These are phyloP conservation scores for Polyergus mexicanus DNA, from an alignment of 1,140 invertebrate species.

Conservation along the genomic window DNA sequence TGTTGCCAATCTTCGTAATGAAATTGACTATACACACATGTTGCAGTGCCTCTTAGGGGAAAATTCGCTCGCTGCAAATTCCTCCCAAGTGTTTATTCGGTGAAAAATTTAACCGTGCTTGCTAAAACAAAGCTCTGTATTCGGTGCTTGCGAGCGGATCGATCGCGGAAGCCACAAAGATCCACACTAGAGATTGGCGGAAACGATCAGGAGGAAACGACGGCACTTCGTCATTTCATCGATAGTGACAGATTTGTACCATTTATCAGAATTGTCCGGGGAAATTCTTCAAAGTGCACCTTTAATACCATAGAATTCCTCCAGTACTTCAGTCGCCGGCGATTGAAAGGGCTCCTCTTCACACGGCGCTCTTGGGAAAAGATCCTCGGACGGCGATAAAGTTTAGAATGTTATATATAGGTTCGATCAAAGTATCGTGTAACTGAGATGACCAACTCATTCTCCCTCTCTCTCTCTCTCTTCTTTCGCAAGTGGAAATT, in stretches of 20 bases:
- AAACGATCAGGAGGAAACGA: neutral
- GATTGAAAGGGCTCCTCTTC: constrained; percentile 10
- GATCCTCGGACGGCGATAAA: constrained; percentile 49
- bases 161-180: constrained; percentile 18
- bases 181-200: neutral
- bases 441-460: constrained; percentile 13
- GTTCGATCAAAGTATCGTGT: constrained; percentile 42
- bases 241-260: constrained; percentile 42
- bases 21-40: constrained; percentile 25
- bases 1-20: constrained; percentile 29
- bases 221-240: constrained; percentile 32
- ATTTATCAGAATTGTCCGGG: constrained; percentile 45
- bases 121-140: neutral
- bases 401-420: constrained; percentile 53
- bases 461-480: neutral
- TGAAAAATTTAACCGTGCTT: constrained; percentile 47
- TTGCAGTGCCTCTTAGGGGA: neutral
- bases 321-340: constrained; percentile 16
- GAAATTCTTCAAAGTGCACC: constrained; percentile 34
- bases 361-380: neutral
- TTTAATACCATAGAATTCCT: constrained; percentile 43
- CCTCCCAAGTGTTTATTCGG: constrained; percentile 9
- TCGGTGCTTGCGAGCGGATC: constrained; percentile 1
- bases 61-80: constrained; percentile 7
- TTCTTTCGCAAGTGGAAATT: neutral